Base-by-base conservation (phyloP, 1,140 invertebrate genomes). In the Drosophila gunungcola region DNA sequence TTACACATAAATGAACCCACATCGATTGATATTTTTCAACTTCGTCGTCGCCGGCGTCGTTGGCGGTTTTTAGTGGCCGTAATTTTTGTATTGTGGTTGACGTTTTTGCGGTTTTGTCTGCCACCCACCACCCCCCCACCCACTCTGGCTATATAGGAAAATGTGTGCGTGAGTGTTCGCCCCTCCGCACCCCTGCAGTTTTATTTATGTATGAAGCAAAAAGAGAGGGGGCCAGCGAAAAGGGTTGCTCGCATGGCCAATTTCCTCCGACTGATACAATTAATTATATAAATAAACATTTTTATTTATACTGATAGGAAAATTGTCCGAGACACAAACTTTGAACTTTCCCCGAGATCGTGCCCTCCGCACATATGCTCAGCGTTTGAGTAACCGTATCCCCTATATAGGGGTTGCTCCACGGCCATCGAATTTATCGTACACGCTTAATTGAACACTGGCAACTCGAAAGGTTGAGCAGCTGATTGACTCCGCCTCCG, bases 1-100 rank as follows among this genome's bases (percentile, higher is more conserved):
- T 89, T 90, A 85, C 85, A 90, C 84, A 89, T 78, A 89, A 89
- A 90, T 84, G 84, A 84, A 90, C 85, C 84, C 84, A 90, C 85
- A 90, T 90, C 85, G 84, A 89, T 88, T 88, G 84, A 90, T 88
- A 88, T 88, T 90, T 78, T 79, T 73, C 73, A 64, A 57, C 80
- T 82, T 76, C 70, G 36, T 32, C 83, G 79, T 76, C 76, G 53
- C 36, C 53, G 39, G 39, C 34, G 38, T 62, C 58, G 60, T 70
- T 84, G 72, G 80, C 80, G 80, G 80, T 84, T 84, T 84, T 55
- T 65, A 65, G 55, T 74, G 43, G 45, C 78, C 46, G 65, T 83
- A 76, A 77, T 77, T 73, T 82, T 62, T 81, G 54, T 82, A 60
- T 82, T 86, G 80, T 58, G 84, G 85, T 89, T 80, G 83, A 82